A percentile compares a stretch with the other conserved stretches of the same genome.
These are phyloP conservation scores for Cheilosia impressa DNA, from an alignment of 2,888 invertebrate genomes.

Conservation along the genomic window DNA sequence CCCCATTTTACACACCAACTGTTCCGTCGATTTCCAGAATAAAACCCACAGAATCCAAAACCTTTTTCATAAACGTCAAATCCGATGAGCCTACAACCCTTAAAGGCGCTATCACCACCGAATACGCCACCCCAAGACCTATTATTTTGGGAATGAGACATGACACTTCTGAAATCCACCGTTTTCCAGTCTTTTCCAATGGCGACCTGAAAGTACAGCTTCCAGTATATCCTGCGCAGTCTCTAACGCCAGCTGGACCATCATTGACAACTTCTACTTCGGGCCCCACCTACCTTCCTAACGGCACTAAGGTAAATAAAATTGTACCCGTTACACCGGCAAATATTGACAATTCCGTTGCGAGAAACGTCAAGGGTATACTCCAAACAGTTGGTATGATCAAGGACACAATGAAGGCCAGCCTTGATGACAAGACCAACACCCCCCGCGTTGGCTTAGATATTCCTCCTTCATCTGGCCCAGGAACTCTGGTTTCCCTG, in stretches of 20 bases:
- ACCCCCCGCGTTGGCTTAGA: conserved; percentile 87
- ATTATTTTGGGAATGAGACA: conserved; percentile 79
- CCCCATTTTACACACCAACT: conserved; percentile 83
- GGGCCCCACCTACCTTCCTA: conserved; percentile 81
- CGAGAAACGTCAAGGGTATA: conserved; percentile 89
- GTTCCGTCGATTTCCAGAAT: conserved; percentile 80
- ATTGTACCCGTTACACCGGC: conserved; percentile 20
- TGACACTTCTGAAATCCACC: conserved; percentile 76
- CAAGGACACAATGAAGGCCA: conserved; percentile 84
- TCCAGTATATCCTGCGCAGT: conserved; percentile 50
- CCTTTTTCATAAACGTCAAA: conserved; percentile 78
- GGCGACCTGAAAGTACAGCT: conserved; percentile 75
- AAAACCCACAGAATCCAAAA: conserved; percentile 79
- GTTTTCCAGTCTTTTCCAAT: conserved; percentile 57
- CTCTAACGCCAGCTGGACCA: conserved; percentile 75
- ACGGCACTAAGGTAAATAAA: conserved; percentile 64
- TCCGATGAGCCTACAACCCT: conserved; percentile 47
- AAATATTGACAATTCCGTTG: conserved; percentile 82
- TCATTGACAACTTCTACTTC: conserved; percentile 77
- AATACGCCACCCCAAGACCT: conserved; percentile 78
- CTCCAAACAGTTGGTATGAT: conserved; percentile 88
- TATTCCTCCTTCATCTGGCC: conserved; percentile 90
- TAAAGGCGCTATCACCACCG: conserved; percentile 48
- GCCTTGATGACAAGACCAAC: conserved; percentile 82
- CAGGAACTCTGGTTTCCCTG: conserved; percentile 90